Evolutionary conservation across 2,797 vertebrate genomes (phyloP), one percentile per base, ranked within the genome.

Genomic region (Darevskia nairensis): DNA sequence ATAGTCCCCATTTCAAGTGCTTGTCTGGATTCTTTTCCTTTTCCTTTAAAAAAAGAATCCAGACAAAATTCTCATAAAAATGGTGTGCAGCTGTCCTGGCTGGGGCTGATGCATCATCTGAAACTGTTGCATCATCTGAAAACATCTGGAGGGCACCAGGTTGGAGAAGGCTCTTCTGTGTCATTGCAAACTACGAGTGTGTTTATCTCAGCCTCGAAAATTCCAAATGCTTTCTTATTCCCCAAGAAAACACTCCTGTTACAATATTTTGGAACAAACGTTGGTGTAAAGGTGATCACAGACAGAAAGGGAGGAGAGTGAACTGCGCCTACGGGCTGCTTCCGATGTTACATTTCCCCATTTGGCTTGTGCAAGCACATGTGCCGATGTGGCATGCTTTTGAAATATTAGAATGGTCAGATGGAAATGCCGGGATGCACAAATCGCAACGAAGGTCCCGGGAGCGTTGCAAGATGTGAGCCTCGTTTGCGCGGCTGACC

Each of bases 401-500:
- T 39, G 77, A 80, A 50, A 85, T 74, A 89, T 50, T 50, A 66
- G 82, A 80, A 46, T 17, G 32, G 69, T 75, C 82, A 61, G 76
- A 85, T 64, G 82, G 68, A 85, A 74, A 74, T 74, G 6, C 15
- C 1, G 66, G 80, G 68, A 27, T 11, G 21, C 76, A 59, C 27
- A 76, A 76, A 50, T 39, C 1, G 59, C 50, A 35, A 41, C 2
- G 66, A 72, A 59, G 35, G 50, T 80, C 77, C 77, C 55, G 2
- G 32, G 77, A 80, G 68, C 68, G 8, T 15, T 46, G 15, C 29
- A 66, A 85, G 88, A 75, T 35, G 88, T 8, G 41, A 4, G 55
- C 41, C 41, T 80, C 8, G 0, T 66, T 32, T 80, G 83, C 29
- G 10, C 32, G 78, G 68, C 88, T 85, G 88, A 85, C 88, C 88